These are phyloP conservation scores for Rhagonycha fulva DNA, from an alignment of 2,888 invertebrate species.

Conservation along the genomic window DNA sequence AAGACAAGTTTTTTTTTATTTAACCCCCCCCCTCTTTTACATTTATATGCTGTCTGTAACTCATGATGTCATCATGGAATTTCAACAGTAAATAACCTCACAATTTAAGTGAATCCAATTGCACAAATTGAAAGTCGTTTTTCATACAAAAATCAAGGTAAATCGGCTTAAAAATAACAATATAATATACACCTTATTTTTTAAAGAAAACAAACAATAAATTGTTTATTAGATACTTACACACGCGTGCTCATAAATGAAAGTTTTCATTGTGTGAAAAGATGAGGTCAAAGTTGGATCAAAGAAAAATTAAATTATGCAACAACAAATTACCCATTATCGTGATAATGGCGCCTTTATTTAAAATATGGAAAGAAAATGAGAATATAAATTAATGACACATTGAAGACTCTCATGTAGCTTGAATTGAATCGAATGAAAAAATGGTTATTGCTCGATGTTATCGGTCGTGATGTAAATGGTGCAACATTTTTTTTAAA, in stretches of 20 bases:
- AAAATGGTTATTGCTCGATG: background rate
- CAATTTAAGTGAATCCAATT: background rate
- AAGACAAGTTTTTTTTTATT: too few species aligned
- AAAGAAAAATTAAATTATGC: background rate
- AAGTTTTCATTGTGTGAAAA: background rate
- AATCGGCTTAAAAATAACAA: background rate
- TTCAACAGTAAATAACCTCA: background rate
- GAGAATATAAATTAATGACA: background rate
- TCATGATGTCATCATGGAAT: too few species aligned
- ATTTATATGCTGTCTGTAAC: too few species aligned
- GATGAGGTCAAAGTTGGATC: background rate
- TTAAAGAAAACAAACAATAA: background rate
- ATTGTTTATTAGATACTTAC: background rate
- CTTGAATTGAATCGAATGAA: background rate
- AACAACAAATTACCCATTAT: background rate
- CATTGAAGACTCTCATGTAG: background rate
- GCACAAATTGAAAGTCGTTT: background rate
- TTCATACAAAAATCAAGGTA: background rate
- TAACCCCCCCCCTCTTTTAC: too few species aligned
- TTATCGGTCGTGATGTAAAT: background rate
- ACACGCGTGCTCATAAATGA: background rate
- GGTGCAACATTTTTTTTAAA: background rate
- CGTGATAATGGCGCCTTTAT: background rate
- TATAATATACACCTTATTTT: background rate
- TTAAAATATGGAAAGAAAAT: background rate